Conservation (phyloP, 2,888 invertebrate species). For the Tetranychus truncatus region DNA sequence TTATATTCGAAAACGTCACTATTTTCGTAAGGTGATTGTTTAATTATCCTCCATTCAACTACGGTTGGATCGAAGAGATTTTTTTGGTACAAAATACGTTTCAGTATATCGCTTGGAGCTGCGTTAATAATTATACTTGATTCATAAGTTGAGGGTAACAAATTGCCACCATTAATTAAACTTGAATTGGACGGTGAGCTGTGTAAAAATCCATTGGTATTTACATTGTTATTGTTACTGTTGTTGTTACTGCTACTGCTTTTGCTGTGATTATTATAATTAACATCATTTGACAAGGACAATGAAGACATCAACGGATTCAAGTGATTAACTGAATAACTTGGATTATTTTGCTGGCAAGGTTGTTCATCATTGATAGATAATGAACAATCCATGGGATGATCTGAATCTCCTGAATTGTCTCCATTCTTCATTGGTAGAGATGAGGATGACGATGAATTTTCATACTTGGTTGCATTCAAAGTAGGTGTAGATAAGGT, state of each 20-base stretch:
- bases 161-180: conserved; percentile 1
- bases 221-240: neutral
- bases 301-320: neutral
- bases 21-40: conserved; percentile 11
- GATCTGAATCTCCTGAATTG: neutral
- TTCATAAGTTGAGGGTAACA: conserved; percentile 15
- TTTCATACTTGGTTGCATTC: no score
- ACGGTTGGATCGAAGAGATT: conserved; percentile 21
- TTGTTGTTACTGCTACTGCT: neutral
- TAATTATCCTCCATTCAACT: conserved; percentile 18
- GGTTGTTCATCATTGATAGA: no score
- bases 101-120: conserved; percentile 20
- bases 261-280: neutral
- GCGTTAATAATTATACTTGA: conserved; percentile 17
- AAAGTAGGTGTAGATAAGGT: neutral
- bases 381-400: neutral
- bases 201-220: neutral
- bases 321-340: neutral
- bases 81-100: conserved; percentile 20
- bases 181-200: neutral
- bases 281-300: neutral
- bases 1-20: conserved; percentile 15
- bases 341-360: no score
- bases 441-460: no score
- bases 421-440: no score